Evolutionary conservation across 2,797 vertebrate species (phyloP), one percentile per base, ranked within the genome.

Genomic region (Pseudochromis fuscus): DNA sequence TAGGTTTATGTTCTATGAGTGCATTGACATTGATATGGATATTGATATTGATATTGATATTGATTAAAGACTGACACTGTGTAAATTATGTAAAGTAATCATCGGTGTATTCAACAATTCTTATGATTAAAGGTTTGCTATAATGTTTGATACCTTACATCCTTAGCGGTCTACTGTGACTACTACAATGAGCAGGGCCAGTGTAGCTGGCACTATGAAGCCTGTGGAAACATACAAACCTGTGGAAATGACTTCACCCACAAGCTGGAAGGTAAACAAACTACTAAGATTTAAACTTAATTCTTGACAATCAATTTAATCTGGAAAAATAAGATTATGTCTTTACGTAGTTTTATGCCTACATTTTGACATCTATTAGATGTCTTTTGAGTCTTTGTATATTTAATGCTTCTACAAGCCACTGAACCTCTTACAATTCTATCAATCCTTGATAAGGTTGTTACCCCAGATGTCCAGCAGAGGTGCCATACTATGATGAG

Each of bases 161-260:
- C 66, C 60, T 7, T 30, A 96, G 95, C 95, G 4, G 93, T 96
- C 42, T 96, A 94, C 84, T 96, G 95, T 84, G 95, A 96, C 84
- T 96, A 94, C 80, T 96, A 95, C 84, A 96, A 96, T 5, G 83
- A 90, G 24, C 80, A 88, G 33, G 90, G 90, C 1, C 86, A 94
- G 64, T 93, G 73, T 57, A 93, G 78, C 65, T 96, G 95, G 95
- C 95, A 95, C 86, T 96, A 96, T 40, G 90, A 95, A 15, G 84
- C 95, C 18, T 96, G 95, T 68, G 95, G 94, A 25, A 75, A 86
- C 38, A 74, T 91, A 66, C 90, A 90, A 37, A 95, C 93, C 11
- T 96, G 95, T 65, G 89, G 93, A 19, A 88, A 87, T 82, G 79
- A 64, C 58, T 89, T 92, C 35, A 87, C 83, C 56, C 86, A 91